Evolutionary conservation across 2,113 vertebrate species (phyloP).

Genomic region (Oostethus manadensis): DNA sequence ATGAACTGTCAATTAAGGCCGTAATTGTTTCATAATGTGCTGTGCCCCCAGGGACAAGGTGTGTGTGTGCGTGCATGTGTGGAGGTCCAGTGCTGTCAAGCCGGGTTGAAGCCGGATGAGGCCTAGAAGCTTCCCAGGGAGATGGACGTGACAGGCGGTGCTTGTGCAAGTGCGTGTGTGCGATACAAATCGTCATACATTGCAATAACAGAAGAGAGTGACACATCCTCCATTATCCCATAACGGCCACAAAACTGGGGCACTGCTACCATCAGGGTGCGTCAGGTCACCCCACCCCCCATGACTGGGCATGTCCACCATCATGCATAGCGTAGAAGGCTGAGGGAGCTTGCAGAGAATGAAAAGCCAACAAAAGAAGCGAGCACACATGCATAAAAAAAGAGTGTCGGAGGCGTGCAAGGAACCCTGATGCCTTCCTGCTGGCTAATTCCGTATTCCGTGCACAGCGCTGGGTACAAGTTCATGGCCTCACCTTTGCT

Average conservation of each 20-base stretch:
- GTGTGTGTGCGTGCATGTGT: conserved; percentile 45
- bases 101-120: conserved; percentile 59
- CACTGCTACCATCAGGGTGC: conserved; percentile 17
- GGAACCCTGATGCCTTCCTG: conserved; percentile 62
- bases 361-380: conserved; percentile 50
- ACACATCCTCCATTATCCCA: conserved; percentile 49
- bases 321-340: conserved; percentile 18
- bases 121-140: conserved; percentile 34
- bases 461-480: conserved; percentile 47
- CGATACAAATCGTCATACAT: conserved; percentile 14
- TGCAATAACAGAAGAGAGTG: conserved; percentile 33
- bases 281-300: conserved; percentile 10
- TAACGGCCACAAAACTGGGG: conserved; percentile 23
- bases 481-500: no score
- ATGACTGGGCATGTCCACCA: conserved; percentile 27
- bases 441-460: conserved; percentile 70
- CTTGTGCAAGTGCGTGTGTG: conserved; percentile 7
- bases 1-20: conserved; percentile 76
- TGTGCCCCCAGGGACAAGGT: conserved; percentile 30
- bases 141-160: conserved; percentile 4
- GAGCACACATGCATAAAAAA: conserved; percentile 50
- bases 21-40: conserved; percentile 74
- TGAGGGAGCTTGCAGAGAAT: conserved; percentile 39
- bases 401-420: conserved; percentile 36
- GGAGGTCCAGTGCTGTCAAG: conserved; percentile 56